Conservation (phyloP, 2,113 vertebrate genomes). For the Scatophagus argus region DNA sequence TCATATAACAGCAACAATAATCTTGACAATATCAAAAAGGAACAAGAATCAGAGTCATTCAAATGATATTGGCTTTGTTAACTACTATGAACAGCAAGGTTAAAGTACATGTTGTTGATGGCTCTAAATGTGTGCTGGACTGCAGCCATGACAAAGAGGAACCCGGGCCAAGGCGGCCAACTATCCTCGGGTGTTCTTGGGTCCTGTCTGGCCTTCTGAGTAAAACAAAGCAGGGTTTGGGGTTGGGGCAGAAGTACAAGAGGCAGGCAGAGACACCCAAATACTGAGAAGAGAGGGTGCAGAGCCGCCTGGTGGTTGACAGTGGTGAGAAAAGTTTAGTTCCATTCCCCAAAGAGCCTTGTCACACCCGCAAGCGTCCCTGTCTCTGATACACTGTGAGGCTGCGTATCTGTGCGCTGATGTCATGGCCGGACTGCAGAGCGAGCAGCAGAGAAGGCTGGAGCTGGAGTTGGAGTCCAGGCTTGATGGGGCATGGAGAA, state of each 20-base stretch:
- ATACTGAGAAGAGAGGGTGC: constrained; percentile 13
- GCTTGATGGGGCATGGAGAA: constrained; percentile 62
- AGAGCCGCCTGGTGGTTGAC: constrained; percentile 52
- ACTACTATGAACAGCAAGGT: constrained; percentile 82
- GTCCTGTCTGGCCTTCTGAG: constrained; percentile 55
- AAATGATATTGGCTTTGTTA: constrained; percentile 79
- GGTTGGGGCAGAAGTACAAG: constrained; percentile 22
- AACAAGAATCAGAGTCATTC: constrained; percentile 74
- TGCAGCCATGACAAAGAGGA: constrained; percentile 65
- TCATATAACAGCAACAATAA: constrained; percentile 81
- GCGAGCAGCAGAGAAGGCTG: constrained; percentile 41
- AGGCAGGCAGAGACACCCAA: constrained; percentile 18
- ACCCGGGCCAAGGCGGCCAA: constrained; percentile 36
- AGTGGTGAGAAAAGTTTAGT: constrained; percentile 45
- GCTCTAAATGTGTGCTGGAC: constrained; percentile 71
- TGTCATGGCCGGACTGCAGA: constrained; percentile 50
- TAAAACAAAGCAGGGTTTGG: constrained; percentile 49
- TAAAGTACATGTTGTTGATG: constrained; percentile 76
- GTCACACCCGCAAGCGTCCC: constrained; percentile 43
- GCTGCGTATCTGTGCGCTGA: constrained; percentile 47
- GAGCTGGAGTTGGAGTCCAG: constrained; percentile 56
- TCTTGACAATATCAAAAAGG: constrained; percentile 82
- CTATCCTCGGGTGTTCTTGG: constrained; percentile 38
- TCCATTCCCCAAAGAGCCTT: constrained; percentile 38
- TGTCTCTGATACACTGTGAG: constrained; percentile 29